These are phyloP conservation scores for Drosophila nigrodunni DNA, from an alignment of 1,140 invertebrate species.

Conservation along the genomic window DNA sequence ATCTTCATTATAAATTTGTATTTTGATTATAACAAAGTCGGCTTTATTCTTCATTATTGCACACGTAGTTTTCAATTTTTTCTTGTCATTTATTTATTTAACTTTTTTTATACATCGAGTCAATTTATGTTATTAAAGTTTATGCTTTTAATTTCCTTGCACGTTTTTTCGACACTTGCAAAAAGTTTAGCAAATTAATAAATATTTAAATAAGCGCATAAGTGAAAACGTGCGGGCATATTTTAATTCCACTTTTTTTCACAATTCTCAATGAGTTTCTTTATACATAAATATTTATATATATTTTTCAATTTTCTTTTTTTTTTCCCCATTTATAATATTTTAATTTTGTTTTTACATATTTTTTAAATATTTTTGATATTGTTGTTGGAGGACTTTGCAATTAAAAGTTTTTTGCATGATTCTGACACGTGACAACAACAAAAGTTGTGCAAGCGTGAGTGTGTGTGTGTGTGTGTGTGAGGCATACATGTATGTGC, in stretches of 20 bases:
- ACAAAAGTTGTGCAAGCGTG: constrained; percentile 14
- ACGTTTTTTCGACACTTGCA: constrained; percentile 29
- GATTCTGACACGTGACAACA: constrained; percentile 53
- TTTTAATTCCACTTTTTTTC: constrained; percentile 30
- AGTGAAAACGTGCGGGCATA: constrained; percentile 7
- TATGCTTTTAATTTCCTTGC: constrained; percentile 21
- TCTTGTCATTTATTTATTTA: background rate
- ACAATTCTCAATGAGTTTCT: constrained; percentile 27
- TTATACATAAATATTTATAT: constrained; percentile 3
- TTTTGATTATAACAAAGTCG: no score
- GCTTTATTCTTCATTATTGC: background rate
- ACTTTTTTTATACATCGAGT: background rate
- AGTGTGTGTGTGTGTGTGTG: constrained; percentile 14
- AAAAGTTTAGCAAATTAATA: constrained; percentile 50
- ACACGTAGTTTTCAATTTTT: no score
- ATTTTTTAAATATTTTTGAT: constrained; percentile 30
- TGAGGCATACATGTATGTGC: background rate
- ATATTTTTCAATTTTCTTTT: constrained; percentile 10
- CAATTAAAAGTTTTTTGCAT: constrained; percentile 62
- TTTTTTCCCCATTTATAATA: constrained; percentile 12
- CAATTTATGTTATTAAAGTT: background rate
- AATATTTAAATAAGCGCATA: constrained; percentile 44
- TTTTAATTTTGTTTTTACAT: constrained; percentile 22
- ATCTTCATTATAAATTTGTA: no score
- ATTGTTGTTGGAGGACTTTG: constrained; percentile 36